Evolutionary conservation across 2,797 vertebrate genomes (phyloP).

Genomic region (Notamacropus eugenii): DNA sequence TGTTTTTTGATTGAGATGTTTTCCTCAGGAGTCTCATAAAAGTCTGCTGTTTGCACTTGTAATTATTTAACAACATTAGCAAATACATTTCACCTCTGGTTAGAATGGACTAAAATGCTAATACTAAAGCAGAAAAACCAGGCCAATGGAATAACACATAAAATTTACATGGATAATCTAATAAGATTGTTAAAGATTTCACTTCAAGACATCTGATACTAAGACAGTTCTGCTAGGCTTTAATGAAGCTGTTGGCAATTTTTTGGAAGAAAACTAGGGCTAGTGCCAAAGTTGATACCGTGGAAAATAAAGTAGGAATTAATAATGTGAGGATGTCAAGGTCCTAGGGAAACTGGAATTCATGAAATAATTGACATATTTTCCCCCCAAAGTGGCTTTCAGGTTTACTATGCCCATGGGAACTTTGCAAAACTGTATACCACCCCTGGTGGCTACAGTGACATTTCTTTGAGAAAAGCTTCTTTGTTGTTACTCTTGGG

Average conservation of each 20-base stretch:
- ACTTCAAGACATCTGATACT: conserved; percentile 61
- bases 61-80: conserved; percentile 75
- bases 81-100: conserved; percentile 66
- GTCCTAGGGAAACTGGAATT: conserved; percentile 49
- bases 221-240: conserved; percentile 58
- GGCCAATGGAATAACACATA: conserved; percentile 63
- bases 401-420: conserved; percentile 52
- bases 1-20: conserved; percentile 58
- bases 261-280: conserved; percentile 49
- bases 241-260: conserved; percentile 57
- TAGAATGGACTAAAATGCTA: conserved; percentile 67
- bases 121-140: conserved; percentile 56
- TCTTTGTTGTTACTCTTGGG: conserved; percentile 25
- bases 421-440: conserved; percentile 59
- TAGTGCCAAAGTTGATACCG: conserved; percentile 31
- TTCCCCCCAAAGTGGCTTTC: conserved; percentile 26
- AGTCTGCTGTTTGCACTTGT: conserved; percentile 65
- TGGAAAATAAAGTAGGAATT: conserved; percentile 62
- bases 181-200: conserved; percentile 59
- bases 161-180: conserved; percentile 61
- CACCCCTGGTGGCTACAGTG: conserved; percentile 34
- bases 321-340: conserved; percentile 39
- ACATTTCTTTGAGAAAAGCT: conserved; percentile 62
- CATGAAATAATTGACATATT: conserved; percentile 56
- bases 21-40: conserved; percentile 45